Evolutionary conservation across 2,888 invertebrate species (phyloP), one percentile per base, ranked within the genome.

Genomic region (Drosophila rellima): DNA sequence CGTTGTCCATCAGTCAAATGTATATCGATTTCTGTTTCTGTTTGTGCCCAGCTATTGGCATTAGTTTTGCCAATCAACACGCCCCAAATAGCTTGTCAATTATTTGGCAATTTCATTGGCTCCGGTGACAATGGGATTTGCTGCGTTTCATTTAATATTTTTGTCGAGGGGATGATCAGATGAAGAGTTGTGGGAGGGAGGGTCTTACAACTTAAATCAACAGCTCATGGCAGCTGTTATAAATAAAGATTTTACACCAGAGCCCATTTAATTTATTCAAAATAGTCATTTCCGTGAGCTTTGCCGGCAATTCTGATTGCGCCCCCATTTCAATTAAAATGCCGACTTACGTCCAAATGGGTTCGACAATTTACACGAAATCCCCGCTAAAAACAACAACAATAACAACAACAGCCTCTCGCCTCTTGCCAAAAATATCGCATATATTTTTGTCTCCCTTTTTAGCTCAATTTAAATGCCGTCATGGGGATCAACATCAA

Each of bases 61-160:
- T 83, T 83, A 83, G 85, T 83, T 83, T 83, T 81, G 78, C 80
- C 83, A 83, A 83, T 85, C 83, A 85, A 81, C 83, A 83, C 77
- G 82, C 83, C 75, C 83, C 81, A 85, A 83, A 83, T 85, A 75
- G 83, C 83, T 85, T 83, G 83, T 83, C 83, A 83, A 83, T 83
- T 83, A 85, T 83, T 83, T 83, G 83, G 72, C 83, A 85, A 83
- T 83, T 83, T 83, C 86, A 85, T 78, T 82, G 81, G 78, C 50
- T 70, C 60, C 82, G 82, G 75, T 85, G 83, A 83, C 83, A 83
- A 83, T 83, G 85, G 83, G 83, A 83, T 83, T 83, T 83, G 67
- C 67, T 78, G 68, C 85, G 80, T 85, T 83, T 80, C 85, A 83
- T 83, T 83, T 83, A 83, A 85, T 83, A 85, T 83, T 81, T 84